Evolutionary conservation across 2,888 invertebrate species (phyloP).

Genomic region (Dryococelus australis): DNA sequence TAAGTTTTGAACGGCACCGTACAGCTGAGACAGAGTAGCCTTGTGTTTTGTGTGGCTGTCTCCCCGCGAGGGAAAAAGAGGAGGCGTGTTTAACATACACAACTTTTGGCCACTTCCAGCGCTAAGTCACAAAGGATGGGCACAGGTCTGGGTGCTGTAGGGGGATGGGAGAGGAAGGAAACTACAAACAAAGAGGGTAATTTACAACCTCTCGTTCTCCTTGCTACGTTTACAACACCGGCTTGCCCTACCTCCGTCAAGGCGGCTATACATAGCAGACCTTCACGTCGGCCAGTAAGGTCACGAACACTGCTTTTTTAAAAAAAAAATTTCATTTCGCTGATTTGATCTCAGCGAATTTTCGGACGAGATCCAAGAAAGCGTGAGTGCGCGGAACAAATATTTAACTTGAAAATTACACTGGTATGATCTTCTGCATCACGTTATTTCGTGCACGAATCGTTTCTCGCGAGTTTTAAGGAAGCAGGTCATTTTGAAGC

Average conservation of each 20-base stretch:
- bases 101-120: slow-evolving; percentile 10
- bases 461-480: too few species aligned
- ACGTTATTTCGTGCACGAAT: too few species aligned
- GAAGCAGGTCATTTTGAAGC: too few species aligned
- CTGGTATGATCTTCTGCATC: too few species aligned
- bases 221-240: not conserved
- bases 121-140: not conserved
- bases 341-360: too few species aligned
- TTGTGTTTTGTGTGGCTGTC: too few species aligned
- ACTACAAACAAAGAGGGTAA: not conserved
- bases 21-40: too few species aligned
- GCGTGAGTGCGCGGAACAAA: too few species aligned
- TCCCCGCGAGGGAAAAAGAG: not conserved
- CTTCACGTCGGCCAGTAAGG: not conserved
- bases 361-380: too few species aligned
- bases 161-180: not conserved
- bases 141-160: not conserved
- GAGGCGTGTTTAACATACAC: not conserved
- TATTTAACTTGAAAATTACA: too few species aligned
- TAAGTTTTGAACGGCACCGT: too few species aligned
- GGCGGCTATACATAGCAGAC: not conserved
- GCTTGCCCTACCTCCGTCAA: not conserved
- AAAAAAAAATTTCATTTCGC: not conserved
- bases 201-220: not conserved
- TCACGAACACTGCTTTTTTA: not conserved